Conservation (phyloP, 2,888 invertebrate genomes). For the Phorcus lineatus region DNA sequence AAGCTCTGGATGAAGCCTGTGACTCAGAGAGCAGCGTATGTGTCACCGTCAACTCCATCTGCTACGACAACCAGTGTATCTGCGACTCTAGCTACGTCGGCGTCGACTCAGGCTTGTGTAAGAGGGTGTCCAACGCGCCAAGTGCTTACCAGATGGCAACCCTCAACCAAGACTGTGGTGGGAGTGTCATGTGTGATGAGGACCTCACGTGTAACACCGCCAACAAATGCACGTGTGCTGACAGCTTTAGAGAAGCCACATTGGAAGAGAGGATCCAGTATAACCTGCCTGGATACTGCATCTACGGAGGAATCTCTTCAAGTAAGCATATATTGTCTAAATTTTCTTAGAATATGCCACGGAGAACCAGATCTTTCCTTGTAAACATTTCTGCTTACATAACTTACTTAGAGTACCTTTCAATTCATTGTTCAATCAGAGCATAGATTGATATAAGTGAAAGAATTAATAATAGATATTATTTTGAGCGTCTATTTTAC, state of each 20-base stretch:
- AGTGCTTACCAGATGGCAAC: neutral
- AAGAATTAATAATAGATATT: too few relatives aligned
- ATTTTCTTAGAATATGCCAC: neutral
- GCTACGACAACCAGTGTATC: neutral
- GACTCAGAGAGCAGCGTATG: neutral
- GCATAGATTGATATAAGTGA: too few relatives aligned
- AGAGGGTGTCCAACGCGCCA: neutral
- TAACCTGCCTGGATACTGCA: neutral
- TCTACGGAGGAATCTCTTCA: neutral
- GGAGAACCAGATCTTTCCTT: too few relatives aligned
- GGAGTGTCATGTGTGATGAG: neutral
- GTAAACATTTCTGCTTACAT: too few relatives aligned
- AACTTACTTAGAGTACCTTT: too few relatives aligned
- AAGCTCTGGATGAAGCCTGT: neutral
- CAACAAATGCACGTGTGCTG: neutral
- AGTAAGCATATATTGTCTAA: neutral
- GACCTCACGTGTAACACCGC: neutral
- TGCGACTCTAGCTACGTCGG: neutral
- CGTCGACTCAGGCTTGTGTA: neutral
- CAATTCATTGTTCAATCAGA: too few relatives aligned
- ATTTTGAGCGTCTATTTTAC: neutral
- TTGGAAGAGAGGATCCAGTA: neutral
- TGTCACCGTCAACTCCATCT: neutral
- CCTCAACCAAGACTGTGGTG: neutral
- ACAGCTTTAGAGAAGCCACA: neutral